Percentiles rank a stretch among this genome's conserved stretches.
phyloP scores from a whole-genome alignment of 2,888 invertebrate species.

The Drosophila acutilabella region DNA sequence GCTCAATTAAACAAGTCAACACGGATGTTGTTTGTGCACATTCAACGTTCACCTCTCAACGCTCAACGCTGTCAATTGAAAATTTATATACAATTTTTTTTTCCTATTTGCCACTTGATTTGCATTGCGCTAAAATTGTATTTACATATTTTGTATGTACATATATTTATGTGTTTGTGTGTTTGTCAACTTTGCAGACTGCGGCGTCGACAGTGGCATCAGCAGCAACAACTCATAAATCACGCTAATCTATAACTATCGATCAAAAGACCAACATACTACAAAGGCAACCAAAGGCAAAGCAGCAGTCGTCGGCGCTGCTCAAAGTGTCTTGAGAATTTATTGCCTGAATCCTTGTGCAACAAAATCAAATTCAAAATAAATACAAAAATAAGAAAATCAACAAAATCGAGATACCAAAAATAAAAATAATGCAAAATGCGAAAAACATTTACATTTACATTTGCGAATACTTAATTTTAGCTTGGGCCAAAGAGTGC shows the following conservation, averaged over 20 bases:
- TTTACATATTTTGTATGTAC: conserved; percentile 54
- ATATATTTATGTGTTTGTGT: background rate
- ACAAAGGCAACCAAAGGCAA: conserved; percentile 3
- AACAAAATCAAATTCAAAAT: conserved; percentile 12
- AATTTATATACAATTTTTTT: conserved; percentile 40
- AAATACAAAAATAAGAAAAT: conserved; percentile 19
- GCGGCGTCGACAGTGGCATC: conserved; percentile 31
- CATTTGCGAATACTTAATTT: conserved; percentile 46
- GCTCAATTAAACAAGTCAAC: conserved; percentile 65
- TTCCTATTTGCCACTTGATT: conserved; percentile 70
- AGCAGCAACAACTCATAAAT: conserved; percentile 64
- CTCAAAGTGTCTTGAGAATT: conserved; percentile 69
- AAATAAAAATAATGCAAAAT: conserved; percentile 30
- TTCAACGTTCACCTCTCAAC: conserved; percentile 23
- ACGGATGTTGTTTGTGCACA: conserved; percentile 55
- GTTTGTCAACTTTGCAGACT: conserved; percentile 47
- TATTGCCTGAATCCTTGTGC: conserved; percentile 71
- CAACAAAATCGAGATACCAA: conserved; percentile 19
- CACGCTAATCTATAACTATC: conserved; percentile 78
- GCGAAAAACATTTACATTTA: conserved; percentile 40
- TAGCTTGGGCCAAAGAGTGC: conserved; percentile 62
- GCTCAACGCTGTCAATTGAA: conserved; percentile 46
- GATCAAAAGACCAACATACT: conserved; percentile 62
- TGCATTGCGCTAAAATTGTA: conserved; percentile 70
- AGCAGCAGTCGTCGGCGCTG: conserved; percentile 39